A percentile compares a stretch with the other conserved stretches of the same genome.
Evolutionary conservation across 2,113 vertebrate species (phyloP).

Genomic region (Cephalophus harveyi): DNA sequence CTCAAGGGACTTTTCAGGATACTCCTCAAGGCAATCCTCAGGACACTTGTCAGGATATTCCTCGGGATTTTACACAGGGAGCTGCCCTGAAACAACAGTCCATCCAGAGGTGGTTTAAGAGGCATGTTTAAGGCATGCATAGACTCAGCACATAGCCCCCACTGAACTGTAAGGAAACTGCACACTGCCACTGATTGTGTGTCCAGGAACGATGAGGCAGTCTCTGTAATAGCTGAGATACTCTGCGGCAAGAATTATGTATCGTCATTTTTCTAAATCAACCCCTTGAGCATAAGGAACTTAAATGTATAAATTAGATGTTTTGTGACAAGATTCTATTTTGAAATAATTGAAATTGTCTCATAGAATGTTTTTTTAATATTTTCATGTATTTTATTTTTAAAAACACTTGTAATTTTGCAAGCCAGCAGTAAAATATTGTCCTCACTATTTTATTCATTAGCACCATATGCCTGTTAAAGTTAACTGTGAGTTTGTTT

Average conservation of each 20-base stretch:
- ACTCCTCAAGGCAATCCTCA: background rate
- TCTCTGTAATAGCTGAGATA: background rate
- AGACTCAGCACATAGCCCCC: background rate
- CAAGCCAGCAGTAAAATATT: slow-evolving; percentile 73
- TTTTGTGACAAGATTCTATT: background rate
- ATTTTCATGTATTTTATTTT: slow-evolving; percentile 74
- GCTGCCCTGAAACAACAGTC: background rate
- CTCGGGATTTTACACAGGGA: no score
- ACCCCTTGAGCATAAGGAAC: background rate
- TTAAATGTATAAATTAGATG: background rate
- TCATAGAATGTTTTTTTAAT: background rate
- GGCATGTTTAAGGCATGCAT: background rate
- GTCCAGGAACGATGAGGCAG: background rate
- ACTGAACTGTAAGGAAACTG: background rate
- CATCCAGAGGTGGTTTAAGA: background rate
- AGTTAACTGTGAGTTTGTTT: slow-evolving; percentile 69
- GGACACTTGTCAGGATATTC: background rate
- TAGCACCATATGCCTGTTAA: slow-evolving; percentile 73
- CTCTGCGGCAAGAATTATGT: background rate
- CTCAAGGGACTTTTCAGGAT: background rate
- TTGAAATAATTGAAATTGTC: background rate
- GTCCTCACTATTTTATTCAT: slow-evolving; percentile 68
- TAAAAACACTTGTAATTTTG: slow-evolving; percentile 73
- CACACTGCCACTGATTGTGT: background rate
- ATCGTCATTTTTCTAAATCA: background rate